Evolutionary conservation across 1,140 invertebrate genomes (phyloP).

Genomic region (Teleopsis dalmanni): DNA sequence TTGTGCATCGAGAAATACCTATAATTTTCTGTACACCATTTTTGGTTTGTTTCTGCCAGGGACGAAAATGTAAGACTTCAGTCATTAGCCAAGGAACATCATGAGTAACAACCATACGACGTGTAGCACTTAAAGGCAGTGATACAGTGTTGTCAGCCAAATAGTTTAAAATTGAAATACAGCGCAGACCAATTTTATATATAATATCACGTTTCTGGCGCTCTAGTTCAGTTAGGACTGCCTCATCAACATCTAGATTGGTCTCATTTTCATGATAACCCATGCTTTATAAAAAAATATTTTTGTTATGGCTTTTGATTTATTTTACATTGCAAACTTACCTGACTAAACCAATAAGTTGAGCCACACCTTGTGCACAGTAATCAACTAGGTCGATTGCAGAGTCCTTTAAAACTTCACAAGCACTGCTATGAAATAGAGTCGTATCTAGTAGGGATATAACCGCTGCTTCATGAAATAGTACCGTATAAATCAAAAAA

Average conservation of each 20-base stretch:
- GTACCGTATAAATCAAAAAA: constrained; percentile 64
- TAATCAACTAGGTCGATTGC: constrained; percentile 71
- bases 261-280: constrained; percentile 32
- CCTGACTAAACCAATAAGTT: constrained; percentile 47
- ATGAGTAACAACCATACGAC: constrained; percentile 56
- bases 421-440: constrained; percentile 64
- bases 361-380: constrained; percentile 51
- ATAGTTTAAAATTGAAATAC: constrained; percentile 60
- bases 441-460: constrained; percentile 66
- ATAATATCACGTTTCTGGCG: constrained; percentile 57
- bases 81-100: constrained; percentile 66
- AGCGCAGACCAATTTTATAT: constrained; percentile 64
- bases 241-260: constrained; percentile 46
- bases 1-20: constrained; percentile 34
- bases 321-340: constrained; percentile 5
- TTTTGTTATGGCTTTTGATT: constrained; percentile 5
- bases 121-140: constrained; percentile 55
- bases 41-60: constrained; percentile 58
- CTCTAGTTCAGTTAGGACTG: constrained; percentile 51
- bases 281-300: constrained; percentile 16
- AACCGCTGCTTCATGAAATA: constrained; percentile 63
- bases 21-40: constrained; percentile 49
- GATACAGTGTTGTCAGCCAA: constrained; percentile 49
- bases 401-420: constrained; percentile 59
- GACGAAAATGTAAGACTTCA: constrained; percentile 57